Base-by-base conservation (phyloP, 2,888 invertebrate genomes). In the Rotaria macrura region DNA sequence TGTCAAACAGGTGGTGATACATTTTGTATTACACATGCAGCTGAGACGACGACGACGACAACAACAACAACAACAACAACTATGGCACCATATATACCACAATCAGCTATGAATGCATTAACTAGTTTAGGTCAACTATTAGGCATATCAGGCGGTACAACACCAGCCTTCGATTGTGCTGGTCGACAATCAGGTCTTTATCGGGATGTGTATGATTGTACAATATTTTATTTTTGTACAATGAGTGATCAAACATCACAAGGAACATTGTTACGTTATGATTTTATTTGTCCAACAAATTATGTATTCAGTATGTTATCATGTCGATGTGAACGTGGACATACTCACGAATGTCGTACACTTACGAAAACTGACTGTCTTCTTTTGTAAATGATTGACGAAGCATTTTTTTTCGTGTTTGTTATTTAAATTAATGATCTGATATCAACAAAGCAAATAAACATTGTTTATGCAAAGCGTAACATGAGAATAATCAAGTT, bases 201-300 rank as follows among this genome's bases (percentile, higher is more conserved):
- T 85, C 74, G 84, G 5, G 86, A 86, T 86, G 54, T 74, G 14
- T 79, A 83, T 43, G 84, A 84, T 74, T 86, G 86, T 85, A 86
- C 86, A 14, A 86, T 40, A 74, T 86, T 84, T 79, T 86, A 86
- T 38, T 85, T 83, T 47, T 85, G 85, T 65, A 65, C 83, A 65
- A 79, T n/a, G 4, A 65, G 38, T 34, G 65, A 65, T 6, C 83
- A 83, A 38, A 52, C 84, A 65, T 65, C 29, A 25, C 52, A 72
- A 38, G 34, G 54, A 47, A 65, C 57, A 49, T 43, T 43, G 20
- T 47, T 85, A 38, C 57, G 57, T 14, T 84, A 86, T 40, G 86
- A 86, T 34, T 86, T 86, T 34, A 84, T 54, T 20, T 86, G 86
- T 57, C 86, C 86, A 40, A 17, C 52, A 25, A 74, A 84, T 47